phyloP scores from a whole-genome alignment of 2,797 vertebrate genomes.

The Poeciliopsis turneri region DNA sequence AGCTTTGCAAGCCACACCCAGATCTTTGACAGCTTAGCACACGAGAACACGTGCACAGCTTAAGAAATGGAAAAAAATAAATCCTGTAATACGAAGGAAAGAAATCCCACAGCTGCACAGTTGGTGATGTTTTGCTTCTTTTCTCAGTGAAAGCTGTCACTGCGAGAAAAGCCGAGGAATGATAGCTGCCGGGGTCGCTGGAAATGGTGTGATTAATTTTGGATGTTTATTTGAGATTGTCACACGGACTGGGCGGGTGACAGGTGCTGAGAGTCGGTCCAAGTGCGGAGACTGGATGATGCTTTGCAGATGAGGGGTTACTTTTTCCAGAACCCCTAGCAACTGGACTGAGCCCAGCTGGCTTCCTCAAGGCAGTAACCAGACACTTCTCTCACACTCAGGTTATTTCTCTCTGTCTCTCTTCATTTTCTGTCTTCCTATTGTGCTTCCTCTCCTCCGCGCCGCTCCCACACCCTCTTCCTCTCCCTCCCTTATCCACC shows the following conservation, averaged over 20 bases:
- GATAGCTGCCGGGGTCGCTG: constrained; percentile 41
- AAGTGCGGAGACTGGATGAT: constrained; percentile 63
- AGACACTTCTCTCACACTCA: constrained; percentile 40
- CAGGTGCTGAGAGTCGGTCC: constrained; percentile 66
- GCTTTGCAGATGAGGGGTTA: constrained; percentile 68
- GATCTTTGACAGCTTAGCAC: constrained; percentile 52
- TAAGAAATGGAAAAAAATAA: constrained; percentile 36
- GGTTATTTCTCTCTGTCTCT: constrained; percentile 31
- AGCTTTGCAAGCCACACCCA: constrained; percentile 65
- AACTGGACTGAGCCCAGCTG: constrained; percentile 65
- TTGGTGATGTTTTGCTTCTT: constrained; percentile 24
- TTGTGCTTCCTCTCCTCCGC: not conserved
- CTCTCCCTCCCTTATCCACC: constrained; percentile 4
- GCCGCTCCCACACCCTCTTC: not conserved
- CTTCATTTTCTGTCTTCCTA: constrained; percentile 19
- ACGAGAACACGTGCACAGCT: constrained; percentile 56
- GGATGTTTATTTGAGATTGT: constrained; percentile 70
- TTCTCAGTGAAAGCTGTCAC: constrained; percentile 4
- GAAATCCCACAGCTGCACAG: constrained; percentile 31
- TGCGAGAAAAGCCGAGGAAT: constrained; percentile 30
- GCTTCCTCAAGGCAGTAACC: constrained; percentile 41
- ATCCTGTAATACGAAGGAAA: not conserved
- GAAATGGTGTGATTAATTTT: constrained; percentile 65
- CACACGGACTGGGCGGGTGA: constrained; percentile 59
- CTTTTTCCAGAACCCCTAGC: constrained; percentile 63